Evolutionary conservation across 2,888 invertebrate species (phyloP), one percentile per base, ranked within the genome.

Genomic region (Ramazzottius varieornatus): DNA sequence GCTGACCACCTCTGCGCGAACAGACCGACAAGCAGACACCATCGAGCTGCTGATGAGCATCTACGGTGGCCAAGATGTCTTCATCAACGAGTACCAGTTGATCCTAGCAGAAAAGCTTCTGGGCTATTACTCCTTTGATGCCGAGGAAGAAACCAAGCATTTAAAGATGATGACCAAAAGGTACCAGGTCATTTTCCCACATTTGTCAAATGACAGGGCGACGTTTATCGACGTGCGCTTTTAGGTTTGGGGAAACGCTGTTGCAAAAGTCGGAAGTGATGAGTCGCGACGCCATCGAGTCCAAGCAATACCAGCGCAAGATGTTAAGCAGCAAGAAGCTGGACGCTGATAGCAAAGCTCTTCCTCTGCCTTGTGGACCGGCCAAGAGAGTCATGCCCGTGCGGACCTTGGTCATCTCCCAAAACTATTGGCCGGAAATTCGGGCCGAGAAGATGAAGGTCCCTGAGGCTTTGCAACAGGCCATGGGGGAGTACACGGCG

Each of bases 21-120:
- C 54, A n/a, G 54, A 54, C 29, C 54, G 54, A 4, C 54, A 54
- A 24, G 54, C 54, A 16, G 54, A 54, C 54, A 54, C 54, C 4
- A 54, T 54, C 20, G 54, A 54, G 54, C 29, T 54, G 54, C 29
- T 54, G 29, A 54, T 54, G 54, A 54, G 54, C 54, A 54, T 54
- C 29, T 54, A 54, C 54, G 54, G 54, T 29, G 54, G 54, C 4
- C 54, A 54, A 24, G 54, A 54, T 29, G 54, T 54, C 8, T 54
- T 54, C 54, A 54, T 54, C 54, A 54, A 54, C 54, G 54, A 54
- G 24, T 54, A 54, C 29, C 54, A 54, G 54, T 24, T 54, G 54
- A 54, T 54, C 24, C 54, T 54, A 8, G 54, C 54, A 24, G 54
- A 54, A 29, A 54, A 54, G 29, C 29, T 54, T 4, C 29, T 54